phyloP scores from a whole-genome alignment of 2,797 vertebrate species.

The Buphagus erythrorhynchus region DNA sequence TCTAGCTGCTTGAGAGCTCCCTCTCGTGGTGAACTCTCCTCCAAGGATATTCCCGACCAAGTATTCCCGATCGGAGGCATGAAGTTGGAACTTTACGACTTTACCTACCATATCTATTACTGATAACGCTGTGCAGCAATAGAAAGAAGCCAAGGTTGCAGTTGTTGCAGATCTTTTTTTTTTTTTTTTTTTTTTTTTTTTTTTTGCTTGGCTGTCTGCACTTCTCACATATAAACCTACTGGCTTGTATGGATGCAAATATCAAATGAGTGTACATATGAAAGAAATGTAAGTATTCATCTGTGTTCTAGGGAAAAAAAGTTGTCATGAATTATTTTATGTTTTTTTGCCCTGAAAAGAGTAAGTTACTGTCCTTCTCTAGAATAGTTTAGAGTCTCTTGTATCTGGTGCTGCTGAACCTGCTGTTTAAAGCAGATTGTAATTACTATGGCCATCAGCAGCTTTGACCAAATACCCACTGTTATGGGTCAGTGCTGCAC shows the following conservation, averaged over 20 bases:
- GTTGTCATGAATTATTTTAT: neutral
- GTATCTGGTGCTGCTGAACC: neutral
- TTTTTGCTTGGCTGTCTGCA: neutral
- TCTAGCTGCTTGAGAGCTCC: slow-evolving; percentile 13
- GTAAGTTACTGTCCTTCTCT: neutral
- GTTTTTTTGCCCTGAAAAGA: neutral
- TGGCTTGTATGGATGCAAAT: neutral
- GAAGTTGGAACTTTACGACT: neutral
- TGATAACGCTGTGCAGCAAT: neutral
- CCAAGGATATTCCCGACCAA: neutral
- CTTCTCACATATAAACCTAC: neutral
- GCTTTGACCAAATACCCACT: neutral
- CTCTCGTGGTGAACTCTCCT: slow-evolving; percentile 1
- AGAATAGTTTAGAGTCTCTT: neutral
- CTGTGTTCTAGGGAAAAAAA: neutral
- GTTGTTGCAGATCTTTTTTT: neutral
- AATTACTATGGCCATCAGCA: neutral
- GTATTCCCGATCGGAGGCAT: neutral
- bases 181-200: neutral
- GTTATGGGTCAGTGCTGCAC: rapidly evolving
- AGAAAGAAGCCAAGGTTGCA: neutral
- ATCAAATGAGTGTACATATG: neutral
- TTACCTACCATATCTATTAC: neutral
- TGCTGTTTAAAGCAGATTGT: neutral
- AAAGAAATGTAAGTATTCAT: neutral